Conservation (phyloP, 2,888 invertebrate genomes). For the Thysanoteuthis rhombus region DNA sequence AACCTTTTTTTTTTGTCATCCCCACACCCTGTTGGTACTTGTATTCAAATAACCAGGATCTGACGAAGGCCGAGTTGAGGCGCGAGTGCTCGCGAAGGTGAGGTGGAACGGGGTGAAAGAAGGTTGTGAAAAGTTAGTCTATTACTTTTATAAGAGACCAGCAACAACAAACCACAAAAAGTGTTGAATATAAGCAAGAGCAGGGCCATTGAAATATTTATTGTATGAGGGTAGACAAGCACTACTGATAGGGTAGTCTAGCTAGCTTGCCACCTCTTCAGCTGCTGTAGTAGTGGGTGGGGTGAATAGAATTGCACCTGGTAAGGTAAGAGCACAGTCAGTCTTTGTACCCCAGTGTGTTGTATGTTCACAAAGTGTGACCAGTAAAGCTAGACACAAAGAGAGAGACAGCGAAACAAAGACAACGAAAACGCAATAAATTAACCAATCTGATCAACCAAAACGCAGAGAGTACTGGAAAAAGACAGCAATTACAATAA, state of each 20-base stretch:
- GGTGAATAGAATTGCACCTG: not conserved
- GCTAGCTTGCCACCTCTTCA: not conserved
- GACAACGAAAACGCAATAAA: not conserved
- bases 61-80: not conserved
- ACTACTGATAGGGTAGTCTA: not conserved
- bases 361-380: not conserved
- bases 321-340: not conserved
- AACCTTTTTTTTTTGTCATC: not conserved
- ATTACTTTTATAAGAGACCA: not conserved
- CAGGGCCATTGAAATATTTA: slow-evolving; percentile 12
- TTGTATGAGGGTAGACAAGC: not conserved
- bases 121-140: not conserved
- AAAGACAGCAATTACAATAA: not conserved
- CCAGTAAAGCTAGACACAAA: not conserved
- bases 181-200: not conserved
- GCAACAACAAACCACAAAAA: not conserved
- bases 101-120: not conserved
- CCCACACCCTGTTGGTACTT: not conserved
- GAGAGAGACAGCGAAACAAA: not conserved
- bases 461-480: not conserved
- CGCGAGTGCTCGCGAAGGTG: not conserved
- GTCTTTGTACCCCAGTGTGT: not conserved
- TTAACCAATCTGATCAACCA: not conserved
- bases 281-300: not conserved
- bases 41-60: not conserved